These are phyloP conservation scores for Diaperis boleti DNA, from an alignment of 2,888 invertebrate genomes.

Conservation along the genomic window DNA sequence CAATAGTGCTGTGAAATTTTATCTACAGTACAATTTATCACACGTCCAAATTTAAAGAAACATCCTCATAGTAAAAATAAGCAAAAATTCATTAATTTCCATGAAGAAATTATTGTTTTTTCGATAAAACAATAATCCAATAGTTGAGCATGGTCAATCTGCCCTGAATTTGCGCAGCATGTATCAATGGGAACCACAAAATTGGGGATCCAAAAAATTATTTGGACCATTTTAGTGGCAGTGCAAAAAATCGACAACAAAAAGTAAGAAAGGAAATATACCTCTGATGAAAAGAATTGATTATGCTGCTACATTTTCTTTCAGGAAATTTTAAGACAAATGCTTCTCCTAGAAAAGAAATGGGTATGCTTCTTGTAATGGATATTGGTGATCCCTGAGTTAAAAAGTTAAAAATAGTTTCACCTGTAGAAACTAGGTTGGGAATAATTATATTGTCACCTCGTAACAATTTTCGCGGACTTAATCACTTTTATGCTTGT, in stretches of 20 bases:
- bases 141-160: neutral
- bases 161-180: slow-evolving; percentile 2
- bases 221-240: too few species aligned
- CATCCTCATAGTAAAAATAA: slow-evolving; percentile 2
- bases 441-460: slow-evolving; percentile 14
- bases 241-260: too few species aligned
- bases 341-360: too few species aligned
- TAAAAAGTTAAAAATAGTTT: neutral
- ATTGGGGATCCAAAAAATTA: too few species aligned
- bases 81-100: slow-evolving; percentile 5
- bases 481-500: too few species aligned
- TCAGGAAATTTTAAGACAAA: too few species aligned
- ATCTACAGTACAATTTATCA: slow-evolving; percentile 5
- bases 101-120: neutral
- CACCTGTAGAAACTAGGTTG: slow-evolving; percentile 7
- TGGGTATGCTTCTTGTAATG: too few species aligned
- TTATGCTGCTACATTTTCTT: too few species aligned
- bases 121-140: neutral
- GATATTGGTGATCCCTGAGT: too few species aligned
- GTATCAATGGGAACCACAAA: too few species aligned
- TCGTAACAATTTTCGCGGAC: slow-evolving; percentile 1
- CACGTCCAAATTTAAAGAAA: slow-evolving; percentile 3
- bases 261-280: too few species aligned
- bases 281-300: too few species aligned
- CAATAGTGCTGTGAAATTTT: slow-evolving; percentile 1